phyloP scores from a whole-genome alignment of 2,113 vertebrate genomes.

The Proteles cristata region DNA sequence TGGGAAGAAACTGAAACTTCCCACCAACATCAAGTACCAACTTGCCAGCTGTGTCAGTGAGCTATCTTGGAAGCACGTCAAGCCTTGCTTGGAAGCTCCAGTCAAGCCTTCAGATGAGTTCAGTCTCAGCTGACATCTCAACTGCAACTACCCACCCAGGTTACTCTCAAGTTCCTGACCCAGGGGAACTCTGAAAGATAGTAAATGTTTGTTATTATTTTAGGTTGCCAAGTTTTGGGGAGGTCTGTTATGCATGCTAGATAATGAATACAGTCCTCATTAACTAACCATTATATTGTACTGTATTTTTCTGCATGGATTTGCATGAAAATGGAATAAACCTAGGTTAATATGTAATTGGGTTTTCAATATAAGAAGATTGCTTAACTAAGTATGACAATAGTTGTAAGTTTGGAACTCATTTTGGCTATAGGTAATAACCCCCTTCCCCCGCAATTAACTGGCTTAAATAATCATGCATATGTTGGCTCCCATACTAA shows the following conservation, averaged over 20 bases:
- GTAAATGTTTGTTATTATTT: neutral
- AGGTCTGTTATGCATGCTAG: neutral
- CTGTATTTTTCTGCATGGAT: slow-evolving; percentile 1
- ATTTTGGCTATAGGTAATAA: slow-evolving; percentile 36
- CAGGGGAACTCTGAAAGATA: neutral
- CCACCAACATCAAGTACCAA: neutral
- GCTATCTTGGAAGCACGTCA: neutral
- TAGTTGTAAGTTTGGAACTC: slow-evolving; percentile 23
- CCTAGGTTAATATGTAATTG: neutral
- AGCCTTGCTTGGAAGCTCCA: too few relatives aligned
- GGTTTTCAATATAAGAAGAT: slow-evolving; percentile 13
- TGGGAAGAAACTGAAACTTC: neutral
- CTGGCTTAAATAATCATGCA: neutral
- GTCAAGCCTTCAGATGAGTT: neutral
- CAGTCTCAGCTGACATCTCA: neutral
- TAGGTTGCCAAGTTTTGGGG: neutral
- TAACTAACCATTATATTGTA: neutral
- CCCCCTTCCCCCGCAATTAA: neutral
- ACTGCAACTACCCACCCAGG: neutral
- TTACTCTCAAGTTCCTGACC: neutral
- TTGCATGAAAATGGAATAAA: neutral
- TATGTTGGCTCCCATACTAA: neutral
- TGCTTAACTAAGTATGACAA: slow-evolving; percentile 29
- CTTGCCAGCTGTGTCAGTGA: rapidly evolving
- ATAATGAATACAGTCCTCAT: neutral